These are phyloP conservation scores for Actinemys pallida DNA, from an alignment of 2,113 vertebrate species.

Conservation along the genomic window DNA sequence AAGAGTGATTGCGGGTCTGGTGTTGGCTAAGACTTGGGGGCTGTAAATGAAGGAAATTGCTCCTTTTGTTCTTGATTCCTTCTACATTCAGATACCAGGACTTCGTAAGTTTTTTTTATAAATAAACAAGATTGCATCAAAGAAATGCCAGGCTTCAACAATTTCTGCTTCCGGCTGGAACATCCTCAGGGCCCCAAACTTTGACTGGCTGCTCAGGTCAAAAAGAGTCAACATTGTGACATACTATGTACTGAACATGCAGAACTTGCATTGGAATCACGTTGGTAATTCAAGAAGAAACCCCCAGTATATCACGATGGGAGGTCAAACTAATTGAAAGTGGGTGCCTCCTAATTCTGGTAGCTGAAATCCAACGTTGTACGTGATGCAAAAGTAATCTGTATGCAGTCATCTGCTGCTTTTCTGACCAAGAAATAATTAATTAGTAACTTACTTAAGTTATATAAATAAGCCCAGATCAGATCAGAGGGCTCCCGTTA, in stretches of 20 bases:
- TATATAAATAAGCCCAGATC: neutral
- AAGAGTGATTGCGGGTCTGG: neutral
- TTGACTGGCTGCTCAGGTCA: neutral
- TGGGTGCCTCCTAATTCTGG: neutral
- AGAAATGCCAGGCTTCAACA: neutral
- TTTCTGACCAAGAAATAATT: rapidly evolving
- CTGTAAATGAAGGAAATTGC: neutral
- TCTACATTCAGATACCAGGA: neutral
- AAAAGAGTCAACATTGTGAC: neutral
- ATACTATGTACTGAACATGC: neutral
- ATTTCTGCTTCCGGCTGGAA: neutral
- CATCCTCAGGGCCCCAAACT: neutral
- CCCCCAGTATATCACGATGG: neutral
- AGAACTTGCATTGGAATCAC: neutral
- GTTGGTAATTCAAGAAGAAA: neutral
- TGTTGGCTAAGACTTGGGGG: neutral
- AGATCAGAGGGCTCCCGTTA: neutral
- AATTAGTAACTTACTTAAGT: neutral
- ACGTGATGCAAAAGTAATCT: neutral
- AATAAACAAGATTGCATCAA: too few species aligned
- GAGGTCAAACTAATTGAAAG: neutral
- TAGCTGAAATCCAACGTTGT: neutral
- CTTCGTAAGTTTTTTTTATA: neutral
- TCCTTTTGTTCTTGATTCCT: neutral
- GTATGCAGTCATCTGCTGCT: neutral